phyloP scores from a whole-genome alignment of 2,113 vertebrate genomes.

The Psittacus erithacus region DNA sequence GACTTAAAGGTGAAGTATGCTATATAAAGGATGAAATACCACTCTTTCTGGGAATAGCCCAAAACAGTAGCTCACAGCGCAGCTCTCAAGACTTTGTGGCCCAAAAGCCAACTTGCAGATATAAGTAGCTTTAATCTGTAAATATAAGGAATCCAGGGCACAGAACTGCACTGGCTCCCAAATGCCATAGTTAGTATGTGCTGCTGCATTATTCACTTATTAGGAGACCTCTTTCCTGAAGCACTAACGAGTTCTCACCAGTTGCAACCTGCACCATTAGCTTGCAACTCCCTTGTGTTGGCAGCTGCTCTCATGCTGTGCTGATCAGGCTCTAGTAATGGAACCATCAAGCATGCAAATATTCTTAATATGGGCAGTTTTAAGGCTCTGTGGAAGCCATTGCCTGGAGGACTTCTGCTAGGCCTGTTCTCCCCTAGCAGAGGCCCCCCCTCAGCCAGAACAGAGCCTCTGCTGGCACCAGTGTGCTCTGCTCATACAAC shows the following conservation, averaged over 20 bases:
- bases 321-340: background rate
- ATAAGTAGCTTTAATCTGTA: background rate
- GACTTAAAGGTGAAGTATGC: background rate
- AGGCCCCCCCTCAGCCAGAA: background rate
- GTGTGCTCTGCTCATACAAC: background rate
- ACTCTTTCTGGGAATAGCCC: background rate
- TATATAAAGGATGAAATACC: background rate
- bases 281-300: background rate
- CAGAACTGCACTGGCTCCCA: background rate
- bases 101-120: background rate
- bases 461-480: background rate
- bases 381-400: background rate
- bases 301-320: background rate
- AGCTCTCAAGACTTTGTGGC: background rate
- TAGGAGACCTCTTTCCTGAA: background rate
- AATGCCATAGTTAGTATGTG: rapidly evolving
- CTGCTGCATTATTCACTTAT: background rate
- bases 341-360: background rate
- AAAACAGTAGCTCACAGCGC: background rate
- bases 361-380: background rate
- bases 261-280: background rate
- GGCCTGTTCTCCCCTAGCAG: background rate
- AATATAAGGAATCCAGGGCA: background rate
- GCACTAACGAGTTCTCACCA: background rate
- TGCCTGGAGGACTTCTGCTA: background rate